Evolutionary conservation across 92 coral and sea anemone species (phyloP).

Genomic region (Phymanthus crucifer): DNA sequence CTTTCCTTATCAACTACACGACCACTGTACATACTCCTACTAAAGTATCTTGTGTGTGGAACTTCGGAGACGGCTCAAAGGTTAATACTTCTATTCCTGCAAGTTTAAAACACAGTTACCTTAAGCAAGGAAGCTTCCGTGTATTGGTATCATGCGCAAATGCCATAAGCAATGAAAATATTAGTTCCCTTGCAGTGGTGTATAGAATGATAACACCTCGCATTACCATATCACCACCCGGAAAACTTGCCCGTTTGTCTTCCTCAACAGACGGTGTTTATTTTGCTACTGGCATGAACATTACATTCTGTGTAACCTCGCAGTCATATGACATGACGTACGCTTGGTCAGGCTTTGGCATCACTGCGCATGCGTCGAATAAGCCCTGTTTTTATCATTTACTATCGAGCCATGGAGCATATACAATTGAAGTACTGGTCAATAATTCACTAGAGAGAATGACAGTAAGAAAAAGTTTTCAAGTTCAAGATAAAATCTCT

Average conservation of each 20-base stretch:
- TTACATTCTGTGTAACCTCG: slow-evolving; percentile 47
- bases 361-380: slow-evolving; percentile 1
- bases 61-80: slow-evolving; percentile 53
- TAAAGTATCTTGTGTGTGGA: slow-evolving; percentile 65
- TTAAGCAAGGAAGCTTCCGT: slow-evolving; percentile 43
- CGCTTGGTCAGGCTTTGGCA: slow-evolving; percentile 40
- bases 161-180: slow-evolving; percentile 43
- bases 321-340: slow-evolving; percentile 59
- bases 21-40: slow-evolving; percentile 34
- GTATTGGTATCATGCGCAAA: slow-evolving; percentile 51
- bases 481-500: slow-evolving; percentile 41
- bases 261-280: not conserved
- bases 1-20: not conserved
- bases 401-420: slow-evolving; percentile 26
- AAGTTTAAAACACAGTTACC: slow-evolving; percentile 21
- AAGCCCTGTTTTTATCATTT: slow-evolving; percentile 5
- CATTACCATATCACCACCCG: slow-evolving; percentile 26
- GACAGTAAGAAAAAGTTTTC: slow-evolving; percentile 23
- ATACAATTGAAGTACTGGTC: slow-evolving; percentile 39
- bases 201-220: slow-evolving; percentile 49
- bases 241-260: not conserved
- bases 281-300: slow-evolving; percentile 38
- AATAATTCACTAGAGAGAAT: slow-evolving; percentile 52
- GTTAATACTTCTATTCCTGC: slow-evolving; percentile 4
- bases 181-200: slow-evolving; percentile 45